phyloP scores from a whole-genome alignment of 2,113 vertebrate species.

The Prochilodus magdalenae region DNA sequence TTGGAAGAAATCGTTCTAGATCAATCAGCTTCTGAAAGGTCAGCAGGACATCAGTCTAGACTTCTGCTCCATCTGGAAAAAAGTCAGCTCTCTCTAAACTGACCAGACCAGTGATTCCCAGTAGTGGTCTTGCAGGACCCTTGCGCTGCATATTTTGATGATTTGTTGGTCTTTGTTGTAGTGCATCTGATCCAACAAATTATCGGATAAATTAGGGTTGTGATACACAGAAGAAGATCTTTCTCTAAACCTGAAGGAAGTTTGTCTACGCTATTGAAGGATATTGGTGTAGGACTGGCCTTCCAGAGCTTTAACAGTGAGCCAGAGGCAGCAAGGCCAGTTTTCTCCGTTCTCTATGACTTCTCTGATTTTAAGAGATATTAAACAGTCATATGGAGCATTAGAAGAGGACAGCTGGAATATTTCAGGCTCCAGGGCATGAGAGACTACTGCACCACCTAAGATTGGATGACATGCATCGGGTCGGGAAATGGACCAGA shows the following conservation, averaged over 20 bases:
- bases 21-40: background rate
- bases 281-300: background rate
- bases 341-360: background rate
- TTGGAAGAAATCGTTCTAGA: slow-evolving; percentile 63
- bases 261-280: background rate
- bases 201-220: no score
- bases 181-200: no score
- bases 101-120: background rate
- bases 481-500: background rate
- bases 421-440: background rate
- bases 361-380: background rate
- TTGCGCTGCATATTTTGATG: background rate
- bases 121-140: background rate
- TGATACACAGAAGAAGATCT: background rate
- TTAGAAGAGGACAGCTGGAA: background rate
- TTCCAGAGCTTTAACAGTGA: background rate
- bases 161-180: background rate
- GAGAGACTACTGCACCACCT: background rate
- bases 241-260: background rate
- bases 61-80: background rate
- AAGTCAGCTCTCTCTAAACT: background rate
- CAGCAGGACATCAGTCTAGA: background rate
- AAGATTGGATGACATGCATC: background rate
- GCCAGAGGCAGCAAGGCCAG: background rate
- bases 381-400: background rate